Evolutionary conservation across 2,888 invertebrate genomes (phyloP), one percentile per base, ranked within the genome.

Genomic region (Hedychridium roseum): DNA sequence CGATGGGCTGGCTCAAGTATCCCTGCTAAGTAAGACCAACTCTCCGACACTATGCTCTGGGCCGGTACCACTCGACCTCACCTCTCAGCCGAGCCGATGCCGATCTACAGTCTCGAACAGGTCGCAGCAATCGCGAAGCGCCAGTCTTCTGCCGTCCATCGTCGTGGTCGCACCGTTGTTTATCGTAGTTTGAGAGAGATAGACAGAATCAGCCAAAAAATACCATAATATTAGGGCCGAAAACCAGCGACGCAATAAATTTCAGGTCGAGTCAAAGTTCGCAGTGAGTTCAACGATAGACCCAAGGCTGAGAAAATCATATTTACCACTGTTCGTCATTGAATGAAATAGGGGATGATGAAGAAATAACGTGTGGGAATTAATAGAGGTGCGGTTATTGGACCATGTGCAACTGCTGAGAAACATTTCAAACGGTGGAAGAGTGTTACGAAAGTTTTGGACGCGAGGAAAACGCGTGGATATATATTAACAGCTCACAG

Each of bases 61-160:
- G 50, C 58, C 56, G 52, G 55, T 45, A 38, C 50, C 38, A 43
- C 44, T 50, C 36, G 45, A 50, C n/a, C 26, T 59, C 55, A n/a
- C 42, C 49, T 39, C 38, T 51, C 46, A 48, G 9, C 23, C 9
- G 5, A 23, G 9, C 5, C 23, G 46, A 43, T 46, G 46, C 51
- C 49, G 48, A 16, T 67, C 68, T 55, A 58, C 60, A 62, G 73
- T 70, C 69, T 70, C 68, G 68, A 70, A 71, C 75, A 75, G 76
- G 73, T 76, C 73, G 70, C 61, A 63, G 47, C 47, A 70, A 69
- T 69, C 72, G 65, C 54, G 60, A 66, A 68, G 70, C 70, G 71
- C 70, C 77, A 78, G 78, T 78, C 70, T 70, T 76, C 71, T 76
- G 70, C 71, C 74, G 75, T 76, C 74, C 77, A 76, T 73, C 76